A percentile compares a stretch with the other conserved stretches of the same genome.
phyloP scores from a whole-genome alignment of 2,113 vertebrate genomes.

The Mobula hypostoma region DNA sequence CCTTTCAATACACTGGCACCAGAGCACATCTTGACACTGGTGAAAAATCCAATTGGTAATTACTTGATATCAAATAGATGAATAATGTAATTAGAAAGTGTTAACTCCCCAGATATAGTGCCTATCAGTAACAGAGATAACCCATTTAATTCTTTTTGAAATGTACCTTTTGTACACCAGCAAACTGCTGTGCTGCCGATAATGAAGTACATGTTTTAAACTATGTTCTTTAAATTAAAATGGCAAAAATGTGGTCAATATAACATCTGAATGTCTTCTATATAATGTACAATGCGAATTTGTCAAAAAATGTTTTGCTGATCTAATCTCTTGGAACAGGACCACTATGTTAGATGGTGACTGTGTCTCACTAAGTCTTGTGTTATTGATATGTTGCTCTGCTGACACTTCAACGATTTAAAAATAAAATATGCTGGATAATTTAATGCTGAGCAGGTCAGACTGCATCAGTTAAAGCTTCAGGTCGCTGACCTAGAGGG shows the following conservation, averaged over 20 bases:
- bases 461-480: not conserved
- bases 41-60: slow-evolving; percentile 19
- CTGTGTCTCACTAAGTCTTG: not conserved
- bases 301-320: not conserved
- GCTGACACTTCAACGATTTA: not conserved
- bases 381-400: not conserved
- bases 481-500: not conserved
- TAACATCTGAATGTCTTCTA: not conserved
- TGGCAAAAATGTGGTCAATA: not conserved
- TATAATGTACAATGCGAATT: not conserved
- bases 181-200: not conserved
- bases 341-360: not conserved
- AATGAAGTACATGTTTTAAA: not conserved
- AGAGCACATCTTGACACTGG: not conserved
- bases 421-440: not conserved
- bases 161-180: not conserved
- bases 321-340: not conserved
- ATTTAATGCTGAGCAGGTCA: not conserved
- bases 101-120: not conserved
- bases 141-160: not conserved
- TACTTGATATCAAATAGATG: not conserved
- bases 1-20: slow-evolving; percentile 22
- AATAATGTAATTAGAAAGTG: not conserved
- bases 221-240: slow-evolving; percentile 1
- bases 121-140: not conserved